Evolutionary conservation across 2,888 invertebrate species (phyloP).

Genomic region (Diarsia rubi): DNA sequence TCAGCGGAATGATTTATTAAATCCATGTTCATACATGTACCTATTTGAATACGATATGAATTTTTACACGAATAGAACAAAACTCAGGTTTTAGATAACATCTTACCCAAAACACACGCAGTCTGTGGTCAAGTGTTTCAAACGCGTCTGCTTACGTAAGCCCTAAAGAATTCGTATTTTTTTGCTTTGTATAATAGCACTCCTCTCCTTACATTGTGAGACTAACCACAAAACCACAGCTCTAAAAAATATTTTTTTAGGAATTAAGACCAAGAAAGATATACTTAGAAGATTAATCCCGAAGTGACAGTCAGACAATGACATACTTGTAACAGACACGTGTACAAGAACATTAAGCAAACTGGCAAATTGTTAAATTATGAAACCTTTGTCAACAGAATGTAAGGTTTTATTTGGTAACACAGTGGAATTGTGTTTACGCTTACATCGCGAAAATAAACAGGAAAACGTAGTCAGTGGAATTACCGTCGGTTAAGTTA

Average conservation of each 20-base stretch:
- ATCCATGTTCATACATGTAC: not conserved
- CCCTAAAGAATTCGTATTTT: not conserved
- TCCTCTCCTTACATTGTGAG: not conserved
- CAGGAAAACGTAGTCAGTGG: slow-evolving; percentile 63
- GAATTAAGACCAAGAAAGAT: slow-evolving; percentile 9
- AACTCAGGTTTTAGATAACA: not conserved
- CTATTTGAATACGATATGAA: not conserved
- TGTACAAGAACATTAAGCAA: slow-evolving; percentile 41
- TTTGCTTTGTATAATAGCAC: slow-evolving; percentile 5
- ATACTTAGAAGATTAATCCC: not conserved
- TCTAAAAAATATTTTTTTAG: not conserved
- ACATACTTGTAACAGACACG: slow-evolving; percentile 23
- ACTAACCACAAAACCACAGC: not conserved
- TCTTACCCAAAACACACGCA: not conserved
- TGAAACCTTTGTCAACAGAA: slow-evolving; percentile 68
- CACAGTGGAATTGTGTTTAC: slow-evolving; percentile 65
- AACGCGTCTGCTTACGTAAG: not conserved
- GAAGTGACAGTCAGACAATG: slow-evolving; percentile 12
- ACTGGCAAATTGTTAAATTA: slow-evolving; percentile 68
- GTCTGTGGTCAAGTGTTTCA: slow-evolving; percentile 10
- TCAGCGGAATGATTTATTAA: not conserved
- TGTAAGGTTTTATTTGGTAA: slow-evolving; percentile 63
- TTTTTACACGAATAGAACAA: not conserved
- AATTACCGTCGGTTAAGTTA: slow-evolving; percentile 65
- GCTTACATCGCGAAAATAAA: slow-evolving; percentile 61